Conservation (phyloP, 2,797 vertebrate species). For the Sebastes kiyomatsui region DNA sequence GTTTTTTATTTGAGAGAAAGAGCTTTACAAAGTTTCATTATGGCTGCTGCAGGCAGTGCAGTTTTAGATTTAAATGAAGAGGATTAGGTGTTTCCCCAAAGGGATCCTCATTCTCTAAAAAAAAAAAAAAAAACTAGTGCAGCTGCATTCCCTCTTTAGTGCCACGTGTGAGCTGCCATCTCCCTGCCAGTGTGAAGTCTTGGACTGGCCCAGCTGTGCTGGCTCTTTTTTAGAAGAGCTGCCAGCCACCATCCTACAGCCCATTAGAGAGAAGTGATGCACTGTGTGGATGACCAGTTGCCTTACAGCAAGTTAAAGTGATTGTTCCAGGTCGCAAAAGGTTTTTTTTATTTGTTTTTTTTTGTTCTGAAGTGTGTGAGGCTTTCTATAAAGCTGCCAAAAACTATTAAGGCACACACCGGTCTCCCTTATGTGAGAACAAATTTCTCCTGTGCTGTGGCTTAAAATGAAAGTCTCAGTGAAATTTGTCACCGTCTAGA, state of each 20-base stretch:
- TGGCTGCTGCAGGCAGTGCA: conserved; percentile 45
- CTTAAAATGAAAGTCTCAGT: conserved; percentile 62
- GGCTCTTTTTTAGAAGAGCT: conserved; percentile 16
- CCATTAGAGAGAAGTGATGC: conserved; percentile 44
- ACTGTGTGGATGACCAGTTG: conserved; percentile 22
- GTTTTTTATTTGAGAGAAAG: conserved; percentile 29
- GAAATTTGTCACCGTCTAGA: conserved; percentile 70
- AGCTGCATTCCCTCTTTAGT: conserved; percentile 43
- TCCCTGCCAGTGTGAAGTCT: conserved; percentile 27
- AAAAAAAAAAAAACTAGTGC: conserved; percentile 7
- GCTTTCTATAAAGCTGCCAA: conserved; percentile 38
- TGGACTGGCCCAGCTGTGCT: conserved; percentile 3
- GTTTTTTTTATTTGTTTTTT: conserved; percentile 1
- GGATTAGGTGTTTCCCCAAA: conserved; percentile 59
- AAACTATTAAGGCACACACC: conserved; percentile 25
- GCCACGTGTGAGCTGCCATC: conserved; percentile 45
- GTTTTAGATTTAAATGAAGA: conserved; percentile 53
- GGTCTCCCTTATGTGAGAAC: conserved; percentile 22
- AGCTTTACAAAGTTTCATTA: conserved; percentile 26
- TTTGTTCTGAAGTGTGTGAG: conserved; percentile 12
- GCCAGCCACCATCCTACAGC: conserved; percentile 21
- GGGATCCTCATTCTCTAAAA: conserved; percentile 32
- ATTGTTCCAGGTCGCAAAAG: conserved; percentile 29
- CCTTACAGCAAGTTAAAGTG: conserved; percentile 33
- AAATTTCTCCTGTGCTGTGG: conserved; percentile 36